These are phyloP conservation scores for Drosophila quinaria DNA, from an alignment of 2,888 invertebrate species.

Conservation along the genomic window DNA sequence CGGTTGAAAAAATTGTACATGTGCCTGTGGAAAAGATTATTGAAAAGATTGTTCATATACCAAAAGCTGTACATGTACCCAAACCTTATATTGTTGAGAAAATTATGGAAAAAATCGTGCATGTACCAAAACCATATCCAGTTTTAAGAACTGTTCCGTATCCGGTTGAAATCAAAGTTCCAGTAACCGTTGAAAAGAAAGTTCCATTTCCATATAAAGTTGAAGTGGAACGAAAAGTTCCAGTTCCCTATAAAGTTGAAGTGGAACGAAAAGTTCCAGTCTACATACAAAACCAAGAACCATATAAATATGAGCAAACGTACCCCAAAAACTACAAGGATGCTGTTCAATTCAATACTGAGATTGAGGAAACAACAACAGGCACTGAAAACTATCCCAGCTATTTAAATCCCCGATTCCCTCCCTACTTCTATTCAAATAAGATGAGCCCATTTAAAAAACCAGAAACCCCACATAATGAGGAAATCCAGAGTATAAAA, in stretches of 20 bases:
- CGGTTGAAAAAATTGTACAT: constrained; percentile 87
- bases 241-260: constrained; percentile 80
- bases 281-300: constrained; percentile 81
- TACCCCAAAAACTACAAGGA: constrained; percentile 50
- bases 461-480: constrained; percentile 13
- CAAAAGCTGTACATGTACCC: constrained; percentile 86
- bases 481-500: constrained; percentile 9
- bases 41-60: constrained; percentile 86
- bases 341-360: constrained; percentile 34
- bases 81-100: constrained; percentile 87
- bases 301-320: constrained; percentile 83
- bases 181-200: constrained; percentile 77
- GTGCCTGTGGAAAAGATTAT: constrained; percentile 85
- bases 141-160: constrained; percentile 69
- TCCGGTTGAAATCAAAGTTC: constrained; percentile 83
- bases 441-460: constrained; percentile 24
- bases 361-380: constrained; percentile 52
- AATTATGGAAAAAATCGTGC: constrained; percentile 86
- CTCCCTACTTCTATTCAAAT: constrained; percentile 6
- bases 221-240: constrained; percentile 85
- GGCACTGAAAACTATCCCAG: constrained; percentile 45
- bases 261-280: constrained; percentile 86
- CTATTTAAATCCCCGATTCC: constrained; percentile 1
- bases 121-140: constrained; percentile 83
- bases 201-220: constrained; percentile 71